These are phyloP conservation scores for Nannospalax galili DNA, from an alignment of 2,113 vertebrate species.

Conservation along the genomic window DNA sequence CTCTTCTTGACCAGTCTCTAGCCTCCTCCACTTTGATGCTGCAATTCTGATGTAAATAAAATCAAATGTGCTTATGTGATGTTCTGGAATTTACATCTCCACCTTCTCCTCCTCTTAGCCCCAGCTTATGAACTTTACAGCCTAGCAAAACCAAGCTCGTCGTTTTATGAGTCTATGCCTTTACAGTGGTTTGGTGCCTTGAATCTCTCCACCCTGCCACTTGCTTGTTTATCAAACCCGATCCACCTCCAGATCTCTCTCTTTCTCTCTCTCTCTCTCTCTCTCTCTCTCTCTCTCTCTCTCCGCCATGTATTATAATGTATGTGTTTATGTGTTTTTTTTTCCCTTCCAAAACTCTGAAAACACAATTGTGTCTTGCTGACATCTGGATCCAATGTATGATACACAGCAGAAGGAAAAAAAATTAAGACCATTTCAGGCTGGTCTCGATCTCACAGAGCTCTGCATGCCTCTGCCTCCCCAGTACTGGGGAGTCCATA, in stretches of 20 bases:
- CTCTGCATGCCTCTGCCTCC: too few species aligned
- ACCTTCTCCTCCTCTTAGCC: neutral
- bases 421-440: too few species aligned
- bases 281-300: neutral
- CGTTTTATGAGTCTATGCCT: conserved; percentile 11
- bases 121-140: neutral
- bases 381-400: neutral
- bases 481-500: neutral
- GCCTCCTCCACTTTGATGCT: neutral
- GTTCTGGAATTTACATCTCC: conserved; percentile 32
- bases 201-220: neutral
- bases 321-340: neutral
- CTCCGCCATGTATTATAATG: neutral
- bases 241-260: neutral
- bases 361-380: neutral
- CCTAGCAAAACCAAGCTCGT: neutral
- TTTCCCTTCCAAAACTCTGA: neutral
- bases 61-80: neutral
- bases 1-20: conserved; percentile 2
- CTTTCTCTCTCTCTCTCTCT: too few species aligned
- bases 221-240: neutral
- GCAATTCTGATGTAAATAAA: conserved; percentile 31
- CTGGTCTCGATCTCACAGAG: too few species aligned
- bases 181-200: neutral
- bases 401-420: neutral